Evolutionary conservation across 2,113 vertebrate species (phyloP).

Genomic region (Condylura cristata): DNA sequence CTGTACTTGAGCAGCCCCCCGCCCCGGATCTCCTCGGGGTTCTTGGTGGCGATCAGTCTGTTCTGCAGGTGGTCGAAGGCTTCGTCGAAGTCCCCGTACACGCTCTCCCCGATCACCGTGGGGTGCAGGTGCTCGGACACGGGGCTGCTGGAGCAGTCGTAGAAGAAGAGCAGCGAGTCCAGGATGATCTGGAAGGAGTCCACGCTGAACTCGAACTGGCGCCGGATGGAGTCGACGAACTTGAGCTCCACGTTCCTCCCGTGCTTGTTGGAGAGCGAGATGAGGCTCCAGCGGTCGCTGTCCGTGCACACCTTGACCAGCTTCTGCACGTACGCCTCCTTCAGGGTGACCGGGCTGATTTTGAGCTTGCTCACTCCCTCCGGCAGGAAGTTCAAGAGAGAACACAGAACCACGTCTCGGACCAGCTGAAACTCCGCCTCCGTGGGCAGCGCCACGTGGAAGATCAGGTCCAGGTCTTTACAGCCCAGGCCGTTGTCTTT

Average conservation of each 20-base stretch:
- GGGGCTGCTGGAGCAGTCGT: constrained; percentile 87
- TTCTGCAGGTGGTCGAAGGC: constrained; percentile 94
- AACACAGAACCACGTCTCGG: constrained; percentile 94
- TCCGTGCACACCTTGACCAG: constrained; percentile 97
- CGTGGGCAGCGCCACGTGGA: constrained; percentile 92
- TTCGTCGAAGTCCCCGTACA: constrained; percentile 94
- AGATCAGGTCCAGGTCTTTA: constrained; percentile 98
- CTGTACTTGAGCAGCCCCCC: constrained; percentile 98
- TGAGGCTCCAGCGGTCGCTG: constrained; percentile 97
- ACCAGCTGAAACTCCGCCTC: constrained; percentile 94
- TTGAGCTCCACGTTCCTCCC: constrained; percentile 98
- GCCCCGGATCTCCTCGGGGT: constrained; percentile 97
- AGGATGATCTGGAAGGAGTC: constrained; percentile 99
- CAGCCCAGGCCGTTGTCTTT: constrained; percentile 96
- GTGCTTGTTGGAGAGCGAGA: constrained; percentile 97
- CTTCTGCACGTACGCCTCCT: constrained; percentile 98
- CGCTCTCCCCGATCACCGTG: constrained; percentile 92
- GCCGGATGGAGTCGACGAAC: constrained; percentile 95
- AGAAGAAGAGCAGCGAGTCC: constrained; percentile 94
- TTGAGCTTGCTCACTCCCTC: constrained; percentile 96
- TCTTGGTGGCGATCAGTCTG: constrained; percentile 96
- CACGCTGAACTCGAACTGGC: constrained; percentile 99
- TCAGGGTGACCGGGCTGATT: constrained; percentile 94
- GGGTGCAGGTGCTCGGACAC: constrained; percentile 92
- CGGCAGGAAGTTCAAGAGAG: constrained; percentile 96